Conservation (phyloP, 2,888 invertebrate genomes). For the Spodoptera picta region DNA sequence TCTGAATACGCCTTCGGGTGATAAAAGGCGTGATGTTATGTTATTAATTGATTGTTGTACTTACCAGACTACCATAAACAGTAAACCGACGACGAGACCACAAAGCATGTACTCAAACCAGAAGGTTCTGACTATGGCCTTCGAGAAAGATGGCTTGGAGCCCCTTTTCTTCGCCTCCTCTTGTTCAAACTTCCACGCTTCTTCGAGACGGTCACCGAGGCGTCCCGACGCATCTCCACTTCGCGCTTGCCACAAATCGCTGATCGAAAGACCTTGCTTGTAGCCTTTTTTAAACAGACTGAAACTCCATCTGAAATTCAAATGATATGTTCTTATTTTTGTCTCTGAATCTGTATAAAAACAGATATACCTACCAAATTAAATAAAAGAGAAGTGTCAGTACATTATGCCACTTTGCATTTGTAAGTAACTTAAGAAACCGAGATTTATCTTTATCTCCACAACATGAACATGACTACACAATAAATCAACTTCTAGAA, state of each 20-base stretch:
- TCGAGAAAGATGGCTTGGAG: constrained; percentile 83
- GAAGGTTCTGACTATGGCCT: constrained; percentile 86
- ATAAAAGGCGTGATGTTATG: too few relatives aligned
- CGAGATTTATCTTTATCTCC: too few relatives aligned
- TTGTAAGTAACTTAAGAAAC: too few relatives aligned
- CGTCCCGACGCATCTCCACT: constrained; percentile 86
- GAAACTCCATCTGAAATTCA: constrained; percentile 46
- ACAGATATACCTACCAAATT: neutral
- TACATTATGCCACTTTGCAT: too few relatives aligned
- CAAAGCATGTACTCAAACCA: constrained; percentile 81
- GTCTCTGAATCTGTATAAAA: too few relatives aligned
- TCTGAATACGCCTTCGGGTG: too few relatives aligned
- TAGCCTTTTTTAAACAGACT: constrained; percentile 88
- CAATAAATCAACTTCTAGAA: too few relatives aligned
- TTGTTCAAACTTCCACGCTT: constrained; percentile 88
- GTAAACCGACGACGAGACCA: constrained; percentile 76
- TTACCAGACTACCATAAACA: constrained; percentile 42
- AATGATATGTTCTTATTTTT: too few relatives aligned
- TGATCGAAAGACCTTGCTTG: constrained; percentile 85
- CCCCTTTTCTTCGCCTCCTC: constrained; percentile 70
- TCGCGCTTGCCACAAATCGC: constrained; percentile 89
- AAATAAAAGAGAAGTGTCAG: too few relatives aligned
- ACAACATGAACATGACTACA: too few relatives aligned
- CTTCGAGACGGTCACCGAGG: constrained; percentile 88
- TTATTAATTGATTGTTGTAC: neutral